Evolutionary conservation across 2,797 vertebrate genomes (phyloP).

Genomic region (Phalloptychus januarius): DNA sequence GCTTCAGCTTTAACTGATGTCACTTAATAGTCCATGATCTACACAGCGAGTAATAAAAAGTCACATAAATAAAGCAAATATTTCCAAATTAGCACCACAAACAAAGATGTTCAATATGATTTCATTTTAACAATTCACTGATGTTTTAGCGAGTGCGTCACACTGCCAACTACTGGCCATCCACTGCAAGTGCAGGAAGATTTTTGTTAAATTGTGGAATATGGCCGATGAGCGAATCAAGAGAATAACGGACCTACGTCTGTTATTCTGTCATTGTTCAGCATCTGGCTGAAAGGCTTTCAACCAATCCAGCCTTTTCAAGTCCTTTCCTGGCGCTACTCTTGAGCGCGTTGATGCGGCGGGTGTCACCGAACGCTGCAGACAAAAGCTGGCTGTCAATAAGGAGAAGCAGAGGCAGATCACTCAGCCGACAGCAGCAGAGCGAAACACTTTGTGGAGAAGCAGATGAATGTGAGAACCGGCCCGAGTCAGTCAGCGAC

Average conservation of each 20-base stretch:
- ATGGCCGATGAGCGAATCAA: background rate
- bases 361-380: slow-evolving; percentile 17
- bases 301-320: slow-evolving; percentile 44
- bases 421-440: slow-evolving; percentile 40
- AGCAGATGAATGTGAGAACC: slow-evolving; percentile 25
- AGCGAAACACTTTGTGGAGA: slow-evolving; percentile 26
- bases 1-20: too few relatives aligned
- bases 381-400: slow-evolving; percentile 42
- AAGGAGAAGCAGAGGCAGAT: slow-evolving; percentile 26
- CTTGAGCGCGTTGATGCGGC: slow-evolving; percentile 21
- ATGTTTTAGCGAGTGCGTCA: too few relatives aligned
- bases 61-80: too few relatives aligned
- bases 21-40: too few relatives aligned
- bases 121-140: too few relatives aligned
- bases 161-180: too few relatives aligned
- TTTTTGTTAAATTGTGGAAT: too few relatives aligned
- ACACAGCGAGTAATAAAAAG: too few relatives aligned
- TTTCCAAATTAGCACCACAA: too few relatives aligned
- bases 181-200: too few relatives aligned
- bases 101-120: too few relatives aligned
- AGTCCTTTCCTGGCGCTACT: slow-evolving; percentile 1
- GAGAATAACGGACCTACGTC: background rate
- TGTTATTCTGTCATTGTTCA: slow-evolving; percentile 2
- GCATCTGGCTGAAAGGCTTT: slow-evolving; percentile 42
- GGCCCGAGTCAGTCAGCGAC: slow-evolving; percentile 1